These are phyloP conservation scores for Dynastes hyllus DNA, from an alignment of 2,888 invertebrate species.

Conservation along the genomic window DNA sequence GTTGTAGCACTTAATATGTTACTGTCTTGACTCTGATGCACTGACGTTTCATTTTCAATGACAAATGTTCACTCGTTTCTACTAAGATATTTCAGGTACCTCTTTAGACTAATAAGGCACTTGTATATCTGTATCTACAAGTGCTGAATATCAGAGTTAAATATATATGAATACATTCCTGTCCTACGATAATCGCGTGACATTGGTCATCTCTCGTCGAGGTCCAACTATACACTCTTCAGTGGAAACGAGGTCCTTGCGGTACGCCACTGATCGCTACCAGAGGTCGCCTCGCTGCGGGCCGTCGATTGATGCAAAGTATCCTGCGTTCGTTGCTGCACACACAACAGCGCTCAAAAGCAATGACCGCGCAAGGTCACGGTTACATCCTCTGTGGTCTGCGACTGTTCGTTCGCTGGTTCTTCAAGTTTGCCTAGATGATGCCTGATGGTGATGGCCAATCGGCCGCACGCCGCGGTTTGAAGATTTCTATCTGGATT, in stretches of 20 bases:
- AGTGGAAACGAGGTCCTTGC: background rate
- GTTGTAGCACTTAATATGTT: no score
- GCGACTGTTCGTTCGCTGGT: background rate
- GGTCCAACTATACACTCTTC: background rate
- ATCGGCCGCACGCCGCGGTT: no score
- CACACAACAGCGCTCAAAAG: conserved; percentile 20
- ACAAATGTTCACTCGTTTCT: no score
- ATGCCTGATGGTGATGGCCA: no score
- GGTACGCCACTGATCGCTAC: conserved; percentile 40
- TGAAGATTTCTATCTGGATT: no score
- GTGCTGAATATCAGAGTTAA: no score
- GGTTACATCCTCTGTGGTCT: conserved; percentile 28
- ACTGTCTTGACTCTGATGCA: no score
- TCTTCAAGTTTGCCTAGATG: conserved; percentile 1
- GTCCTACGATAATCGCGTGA: conserved; percentile 1
- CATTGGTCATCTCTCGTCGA: conserved; percentile 5
- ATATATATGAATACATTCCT: no score
- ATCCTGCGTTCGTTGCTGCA: conserved; percentile 23
- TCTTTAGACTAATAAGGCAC: no score
- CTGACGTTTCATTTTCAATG: no score
- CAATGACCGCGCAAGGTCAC: conserved; percentile 47
- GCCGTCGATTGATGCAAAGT: conserved; percentile 32
- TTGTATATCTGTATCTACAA: no score
- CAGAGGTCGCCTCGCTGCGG: conserved; percentile 32
- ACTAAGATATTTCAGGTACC: no score